Conservation (phyloP, 2,888 invertebrate species). For the Sphaeridia pumilis region DNA sequence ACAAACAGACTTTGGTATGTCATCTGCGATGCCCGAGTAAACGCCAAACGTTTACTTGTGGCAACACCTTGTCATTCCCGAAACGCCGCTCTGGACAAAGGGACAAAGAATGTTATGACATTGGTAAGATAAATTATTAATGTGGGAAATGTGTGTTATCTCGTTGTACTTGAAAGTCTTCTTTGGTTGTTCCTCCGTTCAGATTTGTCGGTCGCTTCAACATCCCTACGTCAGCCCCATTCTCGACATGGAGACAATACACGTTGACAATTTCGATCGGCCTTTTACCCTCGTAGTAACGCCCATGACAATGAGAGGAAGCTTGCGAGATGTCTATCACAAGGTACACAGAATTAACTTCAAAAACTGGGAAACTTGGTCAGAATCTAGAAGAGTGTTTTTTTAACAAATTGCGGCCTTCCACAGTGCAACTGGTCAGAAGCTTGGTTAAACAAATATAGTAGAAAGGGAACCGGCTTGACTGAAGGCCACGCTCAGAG, state of each 20-base stretch:
- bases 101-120: constrained; percentile 17
- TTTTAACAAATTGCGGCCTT: constrained; percentile 11
- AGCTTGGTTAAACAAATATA: constrained; percentile 65
- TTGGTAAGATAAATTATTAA: constrained; percentile 11
- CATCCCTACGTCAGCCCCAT: constrained; percentile 89
- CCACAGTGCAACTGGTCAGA: constrained; percentile 64
- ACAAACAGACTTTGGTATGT: constrained; percentile 84
- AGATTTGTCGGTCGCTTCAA: constrained; percentile 71
- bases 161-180: neutral
- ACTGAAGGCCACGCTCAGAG: constrained; percentile 70
- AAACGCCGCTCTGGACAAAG: constrained; percentile 41
- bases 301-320: constrained; percentile 72
- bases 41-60: constrained; percentile 63
- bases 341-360: constrained; percentile 51
- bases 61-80: constrained; percentile 51
- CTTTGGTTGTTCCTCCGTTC: constrained; percentile 37
- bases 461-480: constrained; percentile 54
- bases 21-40: constrained; percentile 66
- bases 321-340: constrained; percentile 79
- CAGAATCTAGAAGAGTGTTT: too few relatives aligned
- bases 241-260: constrained; percentile 62
- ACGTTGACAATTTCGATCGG: constrained; percentile 17
- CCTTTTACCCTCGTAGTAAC: constrained; percentile 60
- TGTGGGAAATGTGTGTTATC: neutral
- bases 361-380: too few relatives aligned